A percentile compares a stretch with the other conserved stretches of the same genome.
Evolutionary conservation across 2,113 vertebrate genomes (phyloP).

Genomic region (Cebidichthys violaceus): DNA sequence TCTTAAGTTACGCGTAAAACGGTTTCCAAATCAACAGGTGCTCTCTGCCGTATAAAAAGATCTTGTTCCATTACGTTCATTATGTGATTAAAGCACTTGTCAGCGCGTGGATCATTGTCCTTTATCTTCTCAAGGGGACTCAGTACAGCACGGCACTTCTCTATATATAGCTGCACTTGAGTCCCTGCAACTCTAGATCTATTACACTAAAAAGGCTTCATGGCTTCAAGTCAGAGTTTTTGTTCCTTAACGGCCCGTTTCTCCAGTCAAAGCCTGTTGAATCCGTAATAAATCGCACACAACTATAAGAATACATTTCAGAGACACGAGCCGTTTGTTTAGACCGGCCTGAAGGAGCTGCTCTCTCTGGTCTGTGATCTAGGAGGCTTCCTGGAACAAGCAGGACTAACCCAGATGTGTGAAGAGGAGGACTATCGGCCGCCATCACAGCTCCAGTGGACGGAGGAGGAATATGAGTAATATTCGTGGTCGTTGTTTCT

Average conservation of each 20-base stretch:
- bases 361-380: constrained; percentile 6
- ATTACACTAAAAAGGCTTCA: constrained; percentile 39
- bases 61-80: constrained; percentile 9
- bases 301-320: constrained; percentile 47
- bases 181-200: constrained; percentile 46
- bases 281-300: constrained; percentile 24
- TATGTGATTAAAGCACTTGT: constrained; percentile 23
- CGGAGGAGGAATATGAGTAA: constrained; percentile 19
- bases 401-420: constrained; percentile 57
- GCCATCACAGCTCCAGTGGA: constrained; percentile 65
- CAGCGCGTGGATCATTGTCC: constrained; percentile 30
- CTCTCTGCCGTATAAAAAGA: not conserved
- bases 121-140: constrained; percentile 20
- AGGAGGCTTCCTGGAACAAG: constrained; percentile 55
- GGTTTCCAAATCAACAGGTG: not conserved
- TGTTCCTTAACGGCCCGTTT: constrained; percentile 25
- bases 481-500: constrained; percentile 19
- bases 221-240: not conserved
- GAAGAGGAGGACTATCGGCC: constrained; percentile 35
- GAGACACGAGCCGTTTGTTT: constrained; percentile 44
- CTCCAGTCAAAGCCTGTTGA: constrained; percentile 33
- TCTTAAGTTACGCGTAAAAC: not conserved
- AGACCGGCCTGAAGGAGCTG: constrained; percentile 34
- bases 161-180: constrained; percentile 54
- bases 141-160: constrained; percentile 6